Evolutionary conservation across 2,113 vertebrate genomes (phyloP).

Genomic region (Eublepharis macularius): DNA sequence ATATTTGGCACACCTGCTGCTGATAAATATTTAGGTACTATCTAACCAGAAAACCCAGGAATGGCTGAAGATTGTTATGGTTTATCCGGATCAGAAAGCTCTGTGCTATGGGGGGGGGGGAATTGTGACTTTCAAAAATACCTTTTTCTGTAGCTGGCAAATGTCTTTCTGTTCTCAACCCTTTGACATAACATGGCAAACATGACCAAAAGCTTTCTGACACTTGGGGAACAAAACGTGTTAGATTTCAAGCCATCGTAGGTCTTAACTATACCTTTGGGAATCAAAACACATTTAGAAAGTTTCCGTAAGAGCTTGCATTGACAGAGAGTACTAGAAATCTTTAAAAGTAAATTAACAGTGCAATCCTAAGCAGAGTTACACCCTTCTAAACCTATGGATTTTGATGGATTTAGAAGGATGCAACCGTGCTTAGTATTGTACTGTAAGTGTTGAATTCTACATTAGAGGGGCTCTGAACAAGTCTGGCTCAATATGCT

Average conservation of each 20-base stretch:
- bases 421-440: not conserved
- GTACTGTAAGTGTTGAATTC: constrained; percentile 15
- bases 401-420: constrained; percentile 5
- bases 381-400: not conserved
- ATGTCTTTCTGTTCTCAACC: not conserved
- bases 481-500: constrained; percentile 46
- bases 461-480: constrained; percentile 30
- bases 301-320: constrained; percentile 2
- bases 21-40: not conserved
- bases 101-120: constrained; percentile 12
- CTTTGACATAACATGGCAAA: constrained; percentile 9
- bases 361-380: too few species aligned
- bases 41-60: not conserved
- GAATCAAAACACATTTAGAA: constrained; percentile 5
- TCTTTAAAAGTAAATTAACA: not conserved
- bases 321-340: not conserved
- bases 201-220: constrained; percentile 49
- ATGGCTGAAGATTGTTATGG: constrained; percentile 3
- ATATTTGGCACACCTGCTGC: not conserved
- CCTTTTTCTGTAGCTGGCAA: constrained; percentile 38
- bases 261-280: not conserved
- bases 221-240: constrained; percentile 50
- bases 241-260: constrained; percentile 34
- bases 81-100: constrained; percentile 23
- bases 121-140: constrained; percentile 14